Percentiles rank a stretch among this genome's conserved stretches.
Conservation (phyloP, 1,140 invertebrate genomes). For the Leucophenga varia region DNA sequence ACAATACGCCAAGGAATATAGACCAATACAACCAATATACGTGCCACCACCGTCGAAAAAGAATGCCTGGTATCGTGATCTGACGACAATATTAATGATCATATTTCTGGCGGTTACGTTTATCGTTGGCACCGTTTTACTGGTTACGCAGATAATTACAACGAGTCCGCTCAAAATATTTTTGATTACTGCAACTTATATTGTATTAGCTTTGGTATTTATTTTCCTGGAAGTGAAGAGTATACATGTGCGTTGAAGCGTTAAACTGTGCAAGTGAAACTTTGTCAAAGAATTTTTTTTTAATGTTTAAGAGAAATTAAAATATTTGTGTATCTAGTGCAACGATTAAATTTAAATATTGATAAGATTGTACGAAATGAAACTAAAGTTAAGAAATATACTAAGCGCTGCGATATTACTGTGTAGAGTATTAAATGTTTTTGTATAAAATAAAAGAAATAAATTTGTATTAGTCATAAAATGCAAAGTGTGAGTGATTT, state of each 20-base stretch:
- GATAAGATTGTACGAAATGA: no score
- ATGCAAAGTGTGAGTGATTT: no score
- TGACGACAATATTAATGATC: conserved; percentile 7
- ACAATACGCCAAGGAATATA: conserved; percentile 16
- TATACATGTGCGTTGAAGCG: conserved; percentile 13
- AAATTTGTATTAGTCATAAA: no score
- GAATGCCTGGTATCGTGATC: conserved; percentile 13
- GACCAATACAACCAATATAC: conserved; percentile 3
- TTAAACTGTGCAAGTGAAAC: no score
- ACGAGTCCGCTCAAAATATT: conserved; percentile 5
- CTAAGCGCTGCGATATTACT: no score
- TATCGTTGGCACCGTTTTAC: neutral
- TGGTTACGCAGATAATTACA: conserved; percentile 9
- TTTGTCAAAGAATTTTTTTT: no score
- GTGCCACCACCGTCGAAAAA: conserved; percentile 4
- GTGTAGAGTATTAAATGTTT: no score
- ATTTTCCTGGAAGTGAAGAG: conserved; percentile 15
- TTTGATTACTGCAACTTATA: conserved; percentile 1
- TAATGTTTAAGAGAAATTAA: no score
- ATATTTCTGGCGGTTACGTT: conserved; percentile 5
- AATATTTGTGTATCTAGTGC: no score
- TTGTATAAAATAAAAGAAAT: no score
- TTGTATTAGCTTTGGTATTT: conserved; percentile 1
- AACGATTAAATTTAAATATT: no score
- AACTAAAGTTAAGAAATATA: no score